Evolutionary conservation across 2,113 vertebrate genomes (phyloP), one percentile per base, ranked within the genome.

Genomic region (Anhinga rufa): DNA sequence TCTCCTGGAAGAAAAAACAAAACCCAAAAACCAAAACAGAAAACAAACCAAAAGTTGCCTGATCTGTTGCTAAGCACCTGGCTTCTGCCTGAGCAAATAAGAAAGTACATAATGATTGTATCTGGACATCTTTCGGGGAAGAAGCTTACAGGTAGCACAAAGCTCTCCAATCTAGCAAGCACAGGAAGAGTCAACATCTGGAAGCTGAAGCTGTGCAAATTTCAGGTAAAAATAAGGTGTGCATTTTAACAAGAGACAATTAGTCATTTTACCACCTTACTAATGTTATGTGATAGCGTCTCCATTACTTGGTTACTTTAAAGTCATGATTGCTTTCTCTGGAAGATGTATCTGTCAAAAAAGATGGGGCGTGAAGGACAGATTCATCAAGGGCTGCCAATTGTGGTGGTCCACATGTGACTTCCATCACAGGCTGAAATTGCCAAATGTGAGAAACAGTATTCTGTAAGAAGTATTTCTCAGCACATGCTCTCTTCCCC

Each of bases 331-430:
- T 20, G 14, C 7, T 64, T 72, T 82, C 32, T 65, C 71, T 44
- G 25, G 18, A 65, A 86, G 28, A 79, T 17, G 2, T 16, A n/a
- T 46, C 44, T 68, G 32, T 42, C n/a, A 64, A 29, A 88, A 70
- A 55, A 48, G 12, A 58, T 4, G 15, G 11, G 17, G 17, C n/a
- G 49, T 7, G 9, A 64, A 82, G 36, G 28, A 72, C 17, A 77
- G 31, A 44, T 34, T 60, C 18, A 77, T 62, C 64, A 68, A 46
- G 22, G n/a, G n/a, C 21, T 2, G 3, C 49, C 48, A 49, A 40
- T 14, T 3, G 1, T 14, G 4, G 12, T 60, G 15, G 17, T 25
- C n/a, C 21, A 14, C 16, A 42, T 21, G 14, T 1, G 3, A 52
- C 36, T 87, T 75, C 42, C 6, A 14, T 71, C 52, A 80, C 21